Evolutionary conservation across 1,140 invertebrate genomes (phyloP), one percentile per base, ranked within the genome.

Genomic region (Temnothorax longispinosus): DNA sequence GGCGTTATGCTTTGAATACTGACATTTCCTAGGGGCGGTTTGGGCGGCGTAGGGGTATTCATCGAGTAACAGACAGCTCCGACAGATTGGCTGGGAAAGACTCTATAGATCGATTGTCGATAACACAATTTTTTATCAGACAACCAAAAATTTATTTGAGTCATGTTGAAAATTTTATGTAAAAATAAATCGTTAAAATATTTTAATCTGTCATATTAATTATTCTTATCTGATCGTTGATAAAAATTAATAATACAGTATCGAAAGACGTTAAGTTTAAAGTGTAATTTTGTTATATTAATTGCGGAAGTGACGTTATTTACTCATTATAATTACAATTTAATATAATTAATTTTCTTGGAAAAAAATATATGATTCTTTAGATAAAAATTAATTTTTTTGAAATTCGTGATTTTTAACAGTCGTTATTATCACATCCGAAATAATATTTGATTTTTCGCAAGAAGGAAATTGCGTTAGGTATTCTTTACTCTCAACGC

Each of bases 1-100:
- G 92, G 91, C 92, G 93, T 92, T 92, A 56, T 80, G 86, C 67
- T 80, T 85, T 90, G 88, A 94, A 94, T 92, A 87, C 85, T 67
- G 82, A 76, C 77, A 69, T 92, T 91, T 92, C 90, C 89, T 77
- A 74, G 90, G 44, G 88, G 85, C 85, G 80, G 41, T 65, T 84
- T 84, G 90, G 90, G 81, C 87, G 86, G 76, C 11, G 81, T 87
- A 44, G 60, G 76, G 56, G 75, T 75, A 92, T 92, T 93, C 91
- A 92, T 75, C 58, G 85, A 67, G 21, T 58, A 64, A 72, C 76
- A 81, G 87, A 92, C 89, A 89, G 69, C 85, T 75, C 41, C 69
- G 90, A 93, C 91, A 93, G 90, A 93, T 93, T 92, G 85, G 87
- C 81, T 84, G 76, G 86, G 88, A 86, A 92, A 89, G 89, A 89